Conservation (phyloP, 2,113 vertebrate genomes). For the Accipiter virgatus region DNA sequence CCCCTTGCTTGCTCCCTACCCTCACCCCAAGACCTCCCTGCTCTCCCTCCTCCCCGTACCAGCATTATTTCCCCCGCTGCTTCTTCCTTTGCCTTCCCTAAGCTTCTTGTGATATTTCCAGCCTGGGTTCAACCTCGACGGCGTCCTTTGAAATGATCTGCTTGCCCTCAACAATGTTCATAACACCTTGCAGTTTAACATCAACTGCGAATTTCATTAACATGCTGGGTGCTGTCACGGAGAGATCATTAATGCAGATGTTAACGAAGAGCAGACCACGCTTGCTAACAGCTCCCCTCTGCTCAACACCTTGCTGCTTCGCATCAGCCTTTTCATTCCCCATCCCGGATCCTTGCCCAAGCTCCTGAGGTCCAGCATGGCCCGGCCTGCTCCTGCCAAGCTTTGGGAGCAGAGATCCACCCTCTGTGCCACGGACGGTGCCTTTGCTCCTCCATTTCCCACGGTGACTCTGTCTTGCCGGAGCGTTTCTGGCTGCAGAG, state of each 20-base stretch:
- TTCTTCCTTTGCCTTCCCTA: neutral
- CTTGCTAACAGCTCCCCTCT: neutral
- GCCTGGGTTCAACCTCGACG: neutral
- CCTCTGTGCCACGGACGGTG: neutral
- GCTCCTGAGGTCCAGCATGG: neutral
- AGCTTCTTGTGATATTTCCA: neutral
- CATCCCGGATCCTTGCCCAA: neutral
- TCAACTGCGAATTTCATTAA: neutral
- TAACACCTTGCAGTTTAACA: neutral
- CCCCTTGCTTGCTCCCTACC: neutral
- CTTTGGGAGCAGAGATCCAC: neutral
- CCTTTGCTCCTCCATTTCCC: neutral
- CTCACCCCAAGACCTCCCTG: neutral
- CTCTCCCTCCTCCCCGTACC: neutral
- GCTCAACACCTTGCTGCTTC: neutral
- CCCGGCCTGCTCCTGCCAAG: neutral
- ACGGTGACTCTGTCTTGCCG: neutral
- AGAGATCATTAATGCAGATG: neutral
- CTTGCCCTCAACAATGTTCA: neutral
- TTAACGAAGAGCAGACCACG: neutral
- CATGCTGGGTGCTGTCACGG: rapidly evolving
- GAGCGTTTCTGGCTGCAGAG: neutral
- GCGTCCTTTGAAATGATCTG: neutral
- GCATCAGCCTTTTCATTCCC: neutral
- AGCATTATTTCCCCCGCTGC: neutral